These are phyloP conservation scores for Epinephelus malabaricus DNA, from an alignment of 2,797 vertebrate species.

Conservation along the genomic window DNA sequence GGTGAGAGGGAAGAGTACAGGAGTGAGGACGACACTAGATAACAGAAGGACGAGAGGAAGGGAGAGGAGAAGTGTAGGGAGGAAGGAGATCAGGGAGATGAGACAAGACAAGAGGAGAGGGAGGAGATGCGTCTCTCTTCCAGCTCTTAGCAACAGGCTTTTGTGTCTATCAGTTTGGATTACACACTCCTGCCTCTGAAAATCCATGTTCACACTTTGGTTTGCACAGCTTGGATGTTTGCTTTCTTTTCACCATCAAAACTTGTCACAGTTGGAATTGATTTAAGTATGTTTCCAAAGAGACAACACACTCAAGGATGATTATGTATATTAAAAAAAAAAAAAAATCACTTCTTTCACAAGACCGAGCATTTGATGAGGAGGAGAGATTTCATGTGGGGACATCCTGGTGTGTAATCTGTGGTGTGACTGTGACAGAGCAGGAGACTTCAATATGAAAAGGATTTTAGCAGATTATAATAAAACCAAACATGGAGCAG, in stretches of 20 bases:
- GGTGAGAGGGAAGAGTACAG: conserved; percentile 12
- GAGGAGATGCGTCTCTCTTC: conserved; percentile 48
- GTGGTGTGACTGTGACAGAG: conserved; percentile 24
- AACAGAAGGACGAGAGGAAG: neutral
- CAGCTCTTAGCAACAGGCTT: conserved; percentile 50
- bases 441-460: conserved; percentile 30
- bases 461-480: conserved; percentile 48
- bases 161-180: conserved; percentile 65
- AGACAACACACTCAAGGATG: conserved; percentile 25
- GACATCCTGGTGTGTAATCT: conserved; percentile 45
- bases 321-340: conserved; percentile 12
- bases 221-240: conserved; percentile 65
- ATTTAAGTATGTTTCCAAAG: conserved; percentile 52
- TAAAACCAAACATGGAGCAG: conserved; percentile 38
- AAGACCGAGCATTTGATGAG: conserved; percentile 26
- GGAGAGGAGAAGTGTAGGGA: neutral
- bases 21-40: conserved; percentile 3
- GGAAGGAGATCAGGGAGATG: conserved; percentile 32
- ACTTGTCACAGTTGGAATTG: conserved; percentile 44
- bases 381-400: conserved; percentile 40
- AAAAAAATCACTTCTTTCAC: conserved; percentile 1
- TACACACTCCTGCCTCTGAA: conserved; percentile 58
- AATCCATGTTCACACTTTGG: conserved; percentile 57
- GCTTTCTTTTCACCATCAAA: conserved; percentile 49
- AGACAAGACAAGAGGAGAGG: conserved; percentile 44